Conservation (phyloP, 2,113 vertebrate genomes). For the Aegotheles bennettii region DNA sequence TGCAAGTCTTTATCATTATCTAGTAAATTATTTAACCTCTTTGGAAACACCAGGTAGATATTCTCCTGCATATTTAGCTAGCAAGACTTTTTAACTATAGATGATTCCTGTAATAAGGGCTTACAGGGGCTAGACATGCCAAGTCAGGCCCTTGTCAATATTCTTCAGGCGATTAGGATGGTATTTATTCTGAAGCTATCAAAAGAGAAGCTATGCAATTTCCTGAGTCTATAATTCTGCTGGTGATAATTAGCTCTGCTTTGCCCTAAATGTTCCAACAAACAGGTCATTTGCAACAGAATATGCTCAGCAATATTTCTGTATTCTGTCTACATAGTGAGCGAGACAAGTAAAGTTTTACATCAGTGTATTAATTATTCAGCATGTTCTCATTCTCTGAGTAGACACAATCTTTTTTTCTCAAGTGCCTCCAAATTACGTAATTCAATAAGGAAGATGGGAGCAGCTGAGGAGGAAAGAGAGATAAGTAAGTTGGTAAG, state of each 20-base stretch:
- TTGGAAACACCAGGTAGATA: background rate
- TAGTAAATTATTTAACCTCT: background rate
- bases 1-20: background rate
- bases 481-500: background rate
- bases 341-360: background rate
- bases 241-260: constrained; percentile 5
- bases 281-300: background rate
- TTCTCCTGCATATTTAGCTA: background rate
- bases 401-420: background rate
- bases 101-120: background rate
- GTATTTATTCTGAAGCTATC: background rate
- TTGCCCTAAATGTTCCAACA: background rate
- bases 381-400: background rate
- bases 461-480: background rate
- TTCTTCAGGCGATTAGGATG: background rate
- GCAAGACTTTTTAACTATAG: background rate
- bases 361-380: background rate
- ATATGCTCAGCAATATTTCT: background rate
- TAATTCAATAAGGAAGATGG: background rate
- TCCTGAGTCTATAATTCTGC: background rate
- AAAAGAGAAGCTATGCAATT: background rate
- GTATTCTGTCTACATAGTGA: background rate
- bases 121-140: background rate
- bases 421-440: background rate
- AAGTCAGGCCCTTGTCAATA: background rate